Base-by-base conservation (phyloP, 2,888 invertebrate genomes). In the Rhogogaster chlorosoma region DNA sequence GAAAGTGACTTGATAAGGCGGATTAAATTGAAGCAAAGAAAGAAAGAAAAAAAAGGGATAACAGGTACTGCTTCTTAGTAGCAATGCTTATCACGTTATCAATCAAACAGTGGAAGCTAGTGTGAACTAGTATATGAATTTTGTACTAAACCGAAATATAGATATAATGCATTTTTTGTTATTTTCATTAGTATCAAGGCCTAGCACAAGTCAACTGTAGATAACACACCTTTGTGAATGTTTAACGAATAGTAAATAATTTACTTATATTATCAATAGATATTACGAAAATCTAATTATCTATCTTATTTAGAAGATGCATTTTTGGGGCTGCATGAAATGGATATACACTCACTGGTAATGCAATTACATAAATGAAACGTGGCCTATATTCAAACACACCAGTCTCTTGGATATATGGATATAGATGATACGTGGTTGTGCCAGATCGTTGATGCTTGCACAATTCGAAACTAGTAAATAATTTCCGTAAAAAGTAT, bases 151-250 rank as follows among this genome's bases (percentile, higher is more conserved):
- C 18, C 29, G 29, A 73, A 10, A 57, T 70, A 15, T 64, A 67
- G 45, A 85, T 32, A 49, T 32, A 64, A 78, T 38, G 80, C 57
- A 78, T 29, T 80, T 53, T 73, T 85, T 32, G 36, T 49, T 29
- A 75, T 53, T 49, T 22, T 53, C 32, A 45, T 83, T 12, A 67
- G 61, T 26, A 38, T 42, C 29, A 64, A 83, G 49, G 29, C 26
- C 29, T 70, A 67, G 22, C n/a, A n/a, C n/a, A 15, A 49, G 49
- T 22, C 32, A 49, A 67, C 32, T 83, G 42, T 45, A 26, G 5
- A 32, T 38, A 82, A 57, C 29, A 82, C 38, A 73, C 26, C 38
- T n/a, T 18, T 36, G 36, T 32, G 10, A 29, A 36, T 64, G 32
- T 49, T 1, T 36, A n/a, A 42, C 5, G 53, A 29, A 53, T 53